Percentiles rank a stretch among this genome's conserved stretches.
Evolutionary conservation across 2,888 invertebrate genomes (phyloP).

Genomic region (Meteorus colon): DNA sequence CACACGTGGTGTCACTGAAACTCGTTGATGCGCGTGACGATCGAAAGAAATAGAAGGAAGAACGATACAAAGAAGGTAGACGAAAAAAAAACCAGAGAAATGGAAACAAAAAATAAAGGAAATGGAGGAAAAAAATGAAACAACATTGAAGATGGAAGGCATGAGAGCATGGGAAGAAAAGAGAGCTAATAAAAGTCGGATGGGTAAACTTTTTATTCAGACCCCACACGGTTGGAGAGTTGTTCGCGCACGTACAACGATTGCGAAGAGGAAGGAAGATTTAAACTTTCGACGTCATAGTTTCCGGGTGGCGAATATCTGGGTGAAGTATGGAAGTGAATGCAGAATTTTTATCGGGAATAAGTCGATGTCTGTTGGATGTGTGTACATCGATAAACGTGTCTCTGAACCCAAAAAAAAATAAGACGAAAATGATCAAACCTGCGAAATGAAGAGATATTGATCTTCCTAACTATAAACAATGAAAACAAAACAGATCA

Average conservation of each 20-base stretch:
- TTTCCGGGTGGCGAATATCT: slow-evolving; percentile 36
- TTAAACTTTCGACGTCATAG: slow-evolving; percentile 42
- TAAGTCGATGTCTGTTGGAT: not conserved
- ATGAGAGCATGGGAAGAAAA: not conserved
- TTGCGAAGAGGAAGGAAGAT: slow-evolving; percentile 28
- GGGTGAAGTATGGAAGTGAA: slow-evolving; percentile 39
- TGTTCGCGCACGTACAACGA: slow-evolving; percentile 26
- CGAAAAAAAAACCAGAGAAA: slow-evolving; percentile 23
- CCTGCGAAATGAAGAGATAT: too few species aligned
- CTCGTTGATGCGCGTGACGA: not conserved
- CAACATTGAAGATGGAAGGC: not conserved
- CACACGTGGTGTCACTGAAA: slow-evolving; percentile 3
- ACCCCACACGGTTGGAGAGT: slow-evolving; percentile 22
- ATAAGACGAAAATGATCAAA: not conserved
- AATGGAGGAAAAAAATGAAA: slow-evolving; percentile 15
- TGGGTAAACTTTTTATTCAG: slow-evolving; percentile 42
- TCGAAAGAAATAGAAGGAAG: not conserved
- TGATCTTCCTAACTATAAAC: too few species aligned
- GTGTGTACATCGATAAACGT: not conserved
- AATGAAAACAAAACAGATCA: too few species aligned
- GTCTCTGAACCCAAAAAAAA: not conserved
- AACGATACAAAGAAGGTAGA: slow-evolving; percentile 25
- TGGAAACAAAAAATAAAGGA: slow-evolving; percentile 26
- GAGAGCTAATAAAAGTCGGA: slow-evolving; percentile 42
- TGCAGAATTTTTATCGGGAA: slow-evolving; percentile 35